A percentile compares a stretch with the other conserved stretches of the same genome.
Evolutionary conservation across 2,888 invertebrate species (phyloP).

Genomic region (Agrochola circellaris): DNA sequence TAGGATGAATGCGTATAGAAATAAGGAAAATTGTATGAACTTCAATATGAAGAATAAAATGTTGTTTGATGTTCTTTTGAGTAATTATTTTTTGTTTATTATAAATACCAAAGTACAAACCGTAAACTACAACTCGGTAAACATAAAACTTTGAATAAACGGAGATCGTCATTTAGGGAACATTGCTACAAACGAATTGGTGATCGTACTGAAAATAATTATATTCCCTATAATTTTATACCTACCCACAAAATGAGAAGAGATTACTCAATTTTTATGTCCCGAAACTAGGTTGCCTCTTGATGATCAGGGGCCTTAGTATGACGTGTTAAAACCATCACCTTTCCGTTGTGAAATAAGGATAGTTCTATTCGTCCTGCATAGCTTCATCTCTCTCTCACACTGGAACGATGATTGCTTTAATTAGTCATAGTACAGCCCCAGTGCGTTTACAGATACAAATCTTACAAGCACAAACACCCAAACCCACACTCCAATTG

Average conservation of each 20-base stretch:
- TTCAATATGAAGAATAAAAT: conserved; percentile 13
- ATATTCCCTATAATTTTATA: background rate
- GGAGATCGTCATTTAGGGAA: background rate
- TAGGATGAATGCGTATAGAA: conserved; percentile 49
- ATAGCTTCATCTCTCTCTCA: too few species aligned
- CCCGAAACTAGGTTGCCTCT: background rate
- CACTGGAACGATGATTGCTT: too few species aligned
- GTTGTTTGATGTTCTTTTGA: conserved; percentile 17
- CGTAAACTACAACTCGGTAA: background rate
- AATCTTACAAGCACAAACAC: background rate
- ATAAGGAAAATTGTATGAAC: conserved; percentile 18
- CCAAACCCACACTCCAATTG: too few species aligned
- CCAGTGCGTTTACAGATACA: background rate
- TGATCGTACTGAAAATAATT: background rate
- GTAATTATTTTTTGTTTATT: background rate
- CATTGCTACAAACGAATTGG: background rate
- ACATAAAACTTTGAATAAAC: background rate
- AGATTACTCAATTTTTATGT: background rate
- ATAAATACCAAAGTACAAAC: background rate
- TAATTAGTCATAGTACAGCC: too few species aligned
- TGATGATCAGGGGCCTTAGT: too few species aligned
- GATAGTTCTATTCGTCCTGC: too few species aligned
- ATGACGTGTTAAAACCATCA: too few species aligned
- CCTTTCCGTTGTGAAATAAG: too few species aligned
- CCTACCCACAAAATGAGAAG: background rate